Percentiles rank a stretch among this genome's conserved stretches.
phyloP scores from a whole-genome alignment of 2,113 vertebrate species.

The Austrofundulus limnaeus region DNA sequence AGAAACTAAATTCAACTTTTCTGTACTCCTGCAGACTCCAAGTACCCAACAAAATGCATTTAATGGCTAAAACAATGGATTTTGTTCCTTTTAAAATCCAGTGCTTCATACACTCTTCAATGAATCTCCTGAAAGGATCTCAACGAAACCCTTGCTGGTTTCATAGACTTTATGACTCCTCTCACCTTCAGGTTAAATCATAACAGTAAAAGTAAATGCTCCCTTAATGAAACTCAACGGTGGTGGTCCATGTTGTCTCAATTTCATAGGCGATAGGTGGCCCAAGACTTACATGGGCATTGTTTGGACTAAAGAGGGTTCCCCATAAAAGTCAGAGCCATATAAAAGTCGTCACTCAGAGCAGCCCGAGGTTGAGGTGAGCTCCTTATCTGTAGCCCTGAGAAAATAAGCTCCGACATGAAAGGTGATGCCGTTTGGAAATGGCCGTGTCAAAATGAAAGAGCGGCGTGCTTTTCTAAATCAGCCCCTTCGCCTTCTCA shows the following conservation, averaged over 20 bases:
- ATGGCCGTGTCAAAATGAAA: constrained; percentile 74
- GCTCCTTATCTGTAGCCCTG: constrained; percentile 54
- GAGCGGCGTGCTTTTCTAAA: constrained; percentile 65
- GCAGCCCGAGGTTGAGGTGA: constrained; percentile 31
- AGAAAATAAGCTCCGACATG: constrained; percentile 65
- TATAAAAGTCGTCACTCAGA: background rate
- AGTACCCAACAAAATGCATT: too few species aligned
- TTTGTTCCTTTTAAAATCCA: too few species aligned
- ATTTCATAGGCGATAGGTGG: constrained; percentile 13
- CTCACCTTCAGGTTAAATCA: constrained; percentile 22
- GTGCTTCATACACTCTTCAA: too few species aligned
- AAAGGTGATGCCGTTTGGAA: constrained; percentile 74
- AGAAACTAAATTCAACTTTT: too few species aligned
- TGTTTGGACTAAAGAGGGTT: background rate
- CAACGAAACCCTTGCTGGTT: background rate
- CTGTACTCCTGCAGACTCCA: too few species aligned
- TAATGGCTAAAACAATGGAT: too few species aligned
- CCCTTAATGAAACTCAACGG: constrained; percentile 27
- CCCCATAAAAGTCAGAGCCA: background rate
- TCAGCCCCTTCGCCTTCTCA: constrained; percentile 69
- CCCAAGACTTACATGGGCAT: background rate
- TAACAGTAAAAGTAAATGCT: background rate
- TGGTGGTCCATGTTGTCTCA: constrained; percentile 7
- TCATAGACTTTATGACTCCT: background rate
- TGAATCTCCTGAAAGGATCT: too few species aligned